Conservation (phyloP, 2,113 vertebrate genomes). For the Gallinago undulata region DNA sequence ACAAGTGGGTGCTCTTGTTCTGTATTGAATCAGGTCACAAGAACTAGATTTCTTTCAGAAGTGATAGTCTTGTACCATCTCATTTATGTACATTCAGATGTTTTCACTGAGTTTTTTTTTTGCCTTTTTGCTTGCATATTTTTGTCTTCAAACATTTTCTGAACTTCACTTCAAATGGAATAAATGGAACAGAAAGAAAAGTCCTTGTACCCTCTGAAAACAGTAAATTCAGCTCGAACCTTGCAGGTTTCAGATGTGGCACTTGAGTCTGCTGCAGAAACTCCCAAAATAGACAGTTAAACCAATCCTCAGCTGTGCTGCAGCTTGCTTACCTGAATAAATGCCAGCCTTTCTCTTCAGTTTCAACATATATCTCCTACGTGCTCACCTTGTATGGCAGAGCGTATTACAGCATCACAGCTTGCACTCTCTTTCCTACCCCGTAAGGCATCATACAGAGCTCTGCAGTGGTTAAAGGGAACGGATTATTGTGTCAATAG, state of each 20-base stretch:
- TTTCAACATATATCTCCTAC: neutral
- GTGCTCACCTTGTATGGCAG: neutral
- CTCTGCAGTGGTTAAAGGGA: neutral
- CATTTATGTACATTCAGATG: neutral
- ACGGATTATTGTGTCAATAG: neutral
- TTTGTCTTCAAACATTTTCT: neutral
- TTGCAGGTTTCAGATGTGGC: neutral
- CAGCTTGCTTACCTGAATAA: neutral
- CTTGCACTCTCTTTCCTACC: neutral
- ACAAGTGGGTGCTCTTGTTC: neutral
- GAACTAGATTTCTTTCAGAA: neutral
- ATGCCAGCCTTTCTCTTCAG: neutral
- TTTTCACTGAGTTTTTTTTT: neutral
- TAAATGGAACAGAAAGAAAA: neutral
- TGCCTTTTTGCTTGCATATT: neutral
- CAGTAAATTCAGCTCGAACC: neutral
- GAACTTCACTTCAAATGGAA: neutral
- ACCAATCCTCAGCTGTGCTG: neutral
- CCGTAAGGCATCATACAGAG: neutral
- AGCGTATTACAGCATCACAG: neutral
- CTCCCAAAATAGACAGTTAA: neutral
- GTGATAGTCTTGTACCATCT: neutral
- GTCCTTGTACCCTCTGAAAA: neutral
- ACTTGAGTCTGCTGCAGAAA: neutral
- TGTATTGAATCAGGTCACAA: neutral